These are phyloP conservation scores for Aspidoscelis tigris DNA, from an alignment of 2,113 vertebrate genomes.

Conservation along the genomic window DNA sequence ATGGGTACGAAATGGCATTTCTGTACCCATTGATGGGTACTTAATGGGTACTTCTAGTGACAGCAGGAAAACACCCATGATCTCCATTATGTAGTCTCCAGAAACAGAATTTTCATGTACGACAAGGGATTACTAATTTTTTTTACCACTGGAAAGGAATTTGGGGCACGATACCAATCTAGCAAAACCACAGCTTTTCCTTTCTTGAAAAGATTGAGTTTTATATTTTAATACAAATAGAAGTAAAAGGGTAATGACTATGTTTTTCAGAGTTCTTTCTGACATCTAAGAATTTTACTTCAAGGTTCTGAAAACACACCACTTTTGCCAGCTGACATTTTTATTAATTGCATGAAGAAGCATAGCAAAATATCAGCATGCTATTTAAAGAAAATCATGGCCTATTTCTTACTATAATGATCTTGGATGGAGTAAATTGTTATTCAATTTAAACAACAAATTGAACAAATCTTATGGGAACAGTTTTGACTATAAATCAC, in stretches of 20 bases:
- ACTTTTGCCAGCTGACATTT: background rate
- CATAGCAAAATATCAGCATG: background rate
- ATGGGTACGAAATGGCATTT: too few species aligned
- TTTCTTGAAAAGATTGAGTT: background rate
- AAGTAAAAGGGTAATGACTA: background rate
- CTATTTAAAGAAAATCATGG: background rate
- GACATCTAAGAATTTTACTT: background rate
- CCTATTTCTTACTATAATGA: conserved; percentile 1
- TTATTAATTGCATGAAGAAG: background rate
- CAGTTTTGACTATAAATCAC: too few species aligned
- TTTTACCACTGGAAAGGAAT: background rate
- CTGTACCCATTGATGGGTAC: too few species aligned
- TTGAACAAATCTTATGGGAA: background rate
- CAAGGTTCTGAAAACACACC: background rate
- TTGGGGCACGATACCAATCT: background rate
- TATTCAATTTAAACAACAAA: background rate
- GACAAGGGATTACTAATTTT: too few species aligned
- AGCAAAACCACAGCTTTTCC: background rate
- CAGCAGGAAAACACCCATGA: too few species aligned
- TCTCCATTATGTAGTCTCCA: too few species aligned
- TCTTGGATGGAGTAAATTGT: background rate
- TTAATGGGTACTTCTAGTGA: too few species aligned
- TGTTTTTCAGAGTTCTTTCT: background rate
- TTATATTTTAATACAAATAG: background rate
- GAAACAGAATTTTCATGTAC: too few species aligned